These are phyloP conservation scores for Catocala fraxini DNA, from an alignment of 2,888 invertebrate genomes.

Conservation along the genomic window DNA sequence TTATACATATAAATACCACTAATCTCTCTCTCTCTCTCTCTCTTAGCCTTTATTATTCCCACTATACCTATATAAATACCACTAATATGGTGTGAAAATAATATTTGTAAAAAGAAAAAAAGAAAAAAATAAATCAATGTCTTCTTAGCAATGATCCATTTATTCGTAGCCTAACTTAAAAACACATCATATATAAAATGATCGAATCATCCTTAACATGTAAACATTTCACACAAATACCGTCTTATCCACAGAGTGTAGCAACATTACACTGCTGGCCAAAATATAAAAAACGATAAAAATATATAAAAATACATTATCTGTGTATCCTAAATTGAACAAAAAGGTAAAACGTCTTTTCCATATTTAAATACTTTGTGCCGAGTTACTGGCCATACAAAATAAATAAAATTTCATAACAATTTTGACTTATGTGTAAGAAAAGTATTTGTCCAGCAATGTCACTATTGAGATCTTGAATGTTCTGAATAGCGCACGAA, in stretches of 20 bases:
- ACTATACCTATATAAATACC: too few relatives aligned
- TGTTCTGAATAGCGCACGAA: constrained; percentile 39
- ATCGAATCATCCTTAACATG: constrained; percentile 48
- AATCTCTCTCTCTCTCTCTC: too few relatives aligned
- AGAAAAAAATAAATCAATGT: constrained; percentile 29
- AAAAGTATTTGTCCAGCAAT: constrained; percentile 43
- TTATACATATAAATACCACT: not conserved
- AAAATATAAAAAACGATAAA: constrained; percentile 20
- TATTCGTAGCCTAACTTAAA: constrained; percentile 50
- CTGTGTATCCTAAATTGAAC: constrained; percentile 15
- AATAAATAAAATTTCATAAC: constrained; percentile 5
- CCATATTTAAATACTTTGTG: constrained; percentile 1
- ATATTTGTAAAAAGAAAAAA: constrained; percentile 6
- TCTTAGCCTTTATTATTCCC: too few relatives aligned
- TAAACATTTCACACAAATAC: constrained; percentile 48
- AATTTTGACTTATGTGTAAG: constrained; percentile 8
- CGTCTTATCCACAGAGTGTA: constrained; percentile 39
- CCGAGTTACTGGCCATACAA: constrained; percentile 5
- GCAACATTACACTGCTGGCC: constrained; percentile 47
- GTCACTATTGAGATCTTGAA: constrained; percentile 45
- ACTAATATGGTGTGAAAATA: not conserved
- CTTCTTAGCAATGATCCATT: constrained; percentile 49
- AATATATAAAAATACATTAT: constrained; percentile 21
- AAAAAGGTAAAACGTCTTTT: constrained; percentile 9
- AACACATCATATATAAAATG: constrained; percentile 63